Conservation (phyloP, 2,113 vertebrate genomes). For the Henicopernis longicauda region DNA sequence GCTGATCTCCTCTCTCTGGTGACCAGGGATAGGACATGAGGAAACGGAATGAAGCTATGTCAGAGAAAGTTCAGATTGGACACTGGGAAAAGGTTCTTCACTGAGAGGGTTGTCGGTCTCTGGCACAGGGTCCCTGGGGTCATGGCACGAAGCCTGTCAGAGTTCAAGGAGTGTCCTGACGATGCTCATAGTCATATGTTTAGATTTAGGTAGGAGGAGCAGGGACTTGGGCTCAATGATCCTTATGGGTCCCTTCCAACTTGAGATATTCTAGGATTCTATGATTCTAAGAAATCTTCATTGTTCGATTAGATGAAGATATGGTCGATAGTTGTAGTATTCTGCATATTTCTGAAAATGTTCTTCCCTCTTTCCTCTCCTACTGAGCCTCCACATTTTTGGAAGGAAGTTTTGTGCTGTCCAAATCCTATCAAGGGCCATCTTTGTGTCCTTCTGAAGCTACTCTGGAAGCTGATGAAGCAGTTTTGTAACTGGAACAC, state of each 20-base stretch:
- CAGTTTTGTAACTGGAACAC: not conserved
- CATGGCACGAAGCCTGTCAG: not conserved
- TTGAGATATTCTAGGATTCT: not conserved
- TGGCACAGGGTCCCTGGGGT: not conserved
- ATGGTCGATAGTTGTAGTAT: not conserved
- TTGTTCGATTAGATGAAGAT: not conserved
- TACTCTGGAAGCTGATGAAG: not conserved
- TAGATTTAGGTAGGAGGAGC: not conserved
- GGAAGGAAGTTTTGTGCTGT: not conserved
- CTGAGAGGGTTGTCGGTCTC: not conserved
- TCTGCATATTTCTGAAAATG: not conserved
- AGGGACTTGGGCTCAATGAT: not conserved
- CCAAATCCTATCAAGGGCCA: not conserved
- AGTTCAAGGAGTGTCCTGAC: rapidly evolving
- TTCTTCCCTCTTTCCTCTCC: not conserved
- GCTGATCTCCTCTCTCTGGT: not conserved
- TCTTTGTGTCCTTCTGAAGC: not conserved
- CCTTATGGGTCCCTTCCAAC: not conserved
- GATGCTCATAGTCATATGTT: rapidly evolving
- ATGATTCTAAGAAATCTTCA: not conserved
- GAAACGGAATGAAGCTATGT: not conserved
- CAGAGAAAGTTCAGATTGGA: not conserved
- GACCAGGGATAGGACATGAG: rapidly evolving
- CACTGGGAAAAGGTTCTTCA: not conserved
- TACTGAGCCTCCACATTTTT: not conserved